Conservation (phyloP, 2,797 vertebrate species). For the Botia almorhae region DNA sequence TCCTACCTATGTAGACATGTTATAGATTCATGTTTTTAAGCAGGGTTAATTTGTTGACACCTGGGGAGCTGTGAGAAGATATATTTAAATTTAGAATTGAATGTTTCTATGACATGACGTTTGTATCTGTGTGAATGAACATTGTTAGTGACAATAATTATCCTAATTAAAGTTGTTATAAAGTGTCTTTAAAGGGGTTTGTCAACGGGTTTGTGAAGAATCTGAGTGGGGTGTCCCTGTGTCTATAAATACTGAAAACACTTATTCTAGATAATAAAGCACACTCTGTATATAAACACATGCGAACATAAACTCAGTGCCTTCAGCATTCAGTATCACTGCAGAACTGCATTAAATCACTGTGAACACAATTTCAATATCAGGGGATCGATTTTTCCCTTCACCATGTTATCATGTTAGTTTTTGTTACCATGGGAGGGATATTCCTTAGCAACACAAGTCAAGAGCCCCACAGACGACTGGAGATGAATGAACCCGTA, state of each 20-base stretch:
- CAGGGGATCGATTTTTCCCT: not conserved
- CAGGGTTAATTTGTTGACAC: not conserved
- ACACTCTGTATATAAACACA: slow-evolving; percentile 11
- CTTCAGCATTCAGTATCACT: slow-evolving; percentile 9
- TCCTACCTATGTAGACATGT: not conserved
- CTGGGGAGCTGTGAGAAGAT: not conserved
- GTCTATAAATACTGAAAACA: not conserved
- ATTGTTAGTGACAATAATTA: not conserved
- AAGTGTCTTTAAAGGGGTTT: no score
- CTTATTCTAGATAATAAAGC: not conserved
- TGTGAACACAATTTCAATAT: slow-evolving; percentile 36
- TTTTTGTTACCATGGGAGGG: slow-evolving; percentile 46
- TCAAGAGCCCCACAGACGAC: not conserved
- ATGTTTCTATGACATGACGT: no score
- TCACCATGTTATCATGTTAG: slow-evolving; percentile 38
- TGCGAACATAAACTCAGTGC: not conserved
- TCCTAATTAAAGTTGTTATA: not conserved
- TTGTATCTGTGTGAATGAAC: no score
- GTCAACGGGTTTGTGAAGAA: no score
- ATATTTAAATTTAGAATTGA: no score
- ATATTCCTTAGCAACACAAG: slow-evolving; percentile 46
- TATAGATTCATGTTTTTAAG: not conserved
- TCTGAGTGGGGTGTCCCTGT: not conserved
- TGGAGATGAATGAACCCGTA: slow-evolving; percentile 40
- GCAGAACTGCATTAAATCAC: slow-evolving; percentile 12